A percentile compares a stretch with the other conserved stretches of the same genome.
Evolutionary conservation across 2,888 invertebrate genomes (phyloP).

Genomic region (Epinotia demarniana): DNA sequence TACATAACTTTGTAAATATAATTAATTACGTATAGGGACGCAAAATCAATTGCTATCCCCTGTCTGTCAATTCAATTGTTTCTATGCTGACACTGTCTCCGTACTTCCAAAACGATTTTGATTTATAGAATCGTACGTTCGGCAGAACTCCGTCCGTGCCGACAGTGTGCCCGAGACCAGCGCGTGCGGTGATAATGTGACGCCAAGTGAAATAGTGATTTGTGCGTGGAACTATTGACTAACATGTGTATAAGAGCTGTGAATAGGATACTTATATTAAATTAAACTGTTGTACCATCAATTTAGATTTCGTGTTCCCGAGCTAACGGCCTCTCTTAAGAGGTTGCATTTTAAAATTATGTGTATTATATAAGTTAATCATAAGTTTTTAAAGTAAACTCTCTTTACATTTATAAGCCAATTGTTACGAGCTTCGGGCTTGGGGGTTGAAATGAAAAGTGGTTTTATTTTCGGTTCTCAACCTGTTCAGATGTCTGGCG

Average conservation of each 20-base stretch:
- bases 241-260: constrained; percentile 84
- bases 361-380: constrained; percentile 79
- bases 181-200: constrained; percentile 62
- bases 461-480: constrained; percentile 1
- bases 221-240: constrained; percentile 79
- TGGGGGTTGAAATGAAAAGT: constrained; percentile 18
- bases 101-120: constrained; percentile 43
- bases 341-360: constrained; percentile 81
- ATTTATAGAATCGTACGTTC: constrained; percentile 46
- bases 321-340: constrained; percentile 69
- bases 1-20: constrained; percentile 40
- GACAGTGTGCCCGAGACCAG: constrained; percentile 69
- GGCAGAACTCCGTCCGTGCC: constrained; percentile 70
- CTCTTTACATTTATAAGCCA: constrained; percentile 82
- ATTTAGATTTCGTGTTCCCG: constrained; percentile 73
- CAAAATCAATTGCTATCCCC: constrained; percentile 39
- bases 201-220: constrained; percentile 74
- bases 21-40: constrained; percentile 38
- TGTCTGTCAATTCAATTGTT: constrained; percentile 40
- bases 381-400: constrained; percentile 81
- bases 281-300: constrained; percentile 81
- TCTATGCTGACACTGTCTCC: constrained; percentile 29
- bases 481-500: neutral
- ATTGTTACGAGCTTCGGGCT: constrained; percentile 28
- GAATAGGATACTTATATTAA: constrained; percentile 80